Percentiles rank a stretch among this genome's conserved stretches.
These are phyloP conservation scores for Octodon degus DNA, from an alignment of 2,113 vertebrate species.

Conservation along the genomic window DNA sequence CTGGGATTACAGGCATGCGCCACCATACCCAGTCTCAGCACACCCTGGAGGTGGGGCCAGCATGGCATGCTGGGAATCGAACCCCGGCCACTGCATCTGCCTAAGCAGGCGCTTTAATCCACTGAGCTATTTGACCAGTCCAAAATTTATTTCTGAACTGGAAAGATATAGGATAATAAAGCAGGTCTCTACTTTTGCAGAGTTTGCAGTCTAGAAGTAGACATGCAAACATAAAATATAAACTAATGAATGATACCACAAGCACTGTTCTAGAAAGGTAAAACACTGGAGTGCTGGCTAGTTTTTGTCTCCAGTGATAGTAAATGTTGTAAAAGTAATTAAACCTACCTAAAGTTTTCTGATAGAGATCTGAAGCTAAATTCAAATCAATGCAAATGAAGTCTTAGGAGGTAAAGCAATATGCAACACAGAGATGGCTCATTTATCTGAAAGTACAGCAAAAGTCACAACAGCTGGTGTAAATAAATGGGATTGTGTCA, in stretches of 20 bases:
- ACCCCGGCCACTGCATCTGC: no score
- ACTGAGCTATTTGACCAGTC: no score
- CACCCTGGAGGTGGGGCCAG: no score
- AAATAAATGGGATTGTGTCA: neutral
- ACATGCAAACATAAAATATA: neutral
- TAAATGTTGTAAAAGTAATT: neutral
- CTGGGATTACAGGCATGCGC: no score
- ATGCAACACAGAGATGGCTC: neutral
- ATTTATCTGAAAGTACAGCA: neutral
- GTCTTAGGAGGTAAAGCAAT: neutral
- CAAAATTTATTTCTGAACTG: neutral
- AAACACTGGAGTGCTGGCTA: neutral
- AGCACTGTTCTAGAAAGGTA: neutral
- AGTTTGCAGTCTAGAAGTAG: neutral
- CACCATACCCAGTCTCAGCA: no score
- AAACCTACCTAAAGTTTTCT: neutral
- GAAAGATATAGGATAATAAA: neutral
- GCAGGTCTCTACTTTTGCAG: neutral
- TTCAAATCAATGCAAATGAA: constrained; percentile 40
- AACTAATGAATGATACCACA: neutral
- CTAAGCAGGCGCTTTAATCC: no score
- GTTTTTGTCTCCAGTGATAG: neutral
- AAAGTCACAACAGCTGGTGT: neutral
- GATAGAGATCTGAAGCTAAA: neutral
- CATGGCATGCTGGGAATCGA: no score